Conservation (phyloP, 2,797 vertebrate species). For the Gastrophryne carolinensis region DNA sequence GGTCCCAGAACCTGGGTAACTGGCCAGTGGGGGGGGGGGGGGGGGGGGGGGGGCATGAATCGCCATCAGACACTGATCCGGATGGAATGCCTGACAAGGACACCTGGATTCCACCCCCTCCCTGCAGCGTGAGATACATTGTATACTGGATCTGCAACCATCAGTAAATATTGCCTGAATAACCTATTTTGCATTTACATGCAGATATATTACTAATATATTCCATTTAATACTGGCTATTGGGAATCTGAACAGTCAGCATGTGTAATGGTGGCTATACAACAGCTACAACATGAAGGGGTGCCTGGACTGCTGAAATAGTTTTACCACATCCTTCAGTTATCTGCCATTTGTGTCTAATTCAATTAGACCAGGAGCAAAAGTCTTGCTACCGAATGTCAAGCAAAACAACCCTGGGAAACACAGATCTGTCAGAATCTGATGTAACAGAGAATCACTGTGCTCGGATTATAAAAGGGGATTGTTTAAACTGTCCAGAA, state of each 20-base stretch:
- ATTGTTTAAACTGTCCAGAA: not conserved
- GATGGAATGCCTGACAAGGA: too few species aligned
- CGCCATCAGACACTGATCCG: too few species aligned
- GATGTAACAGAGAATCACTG: conserved; percentile 10
- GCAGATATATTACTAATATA: not conserved
- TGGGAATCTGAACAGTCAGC: not conserved
- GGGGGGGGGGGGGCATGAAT: too few species aligned
- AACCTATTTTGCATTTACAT: not conserved
- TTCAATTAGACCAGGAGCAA: conserved; percentile 11
- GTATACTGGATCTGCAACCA: too few species aligned
- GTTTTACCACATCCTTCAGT: conserved; percentile 20
- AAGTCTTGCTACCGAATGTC: conserved; percentile 1
- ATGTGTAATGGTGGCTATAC: not conserved
- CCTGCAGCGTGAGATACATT: too few species aligned
- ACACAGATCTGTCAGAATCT: conserved; percentile 9
- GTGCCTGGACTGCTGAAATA: not conserved
- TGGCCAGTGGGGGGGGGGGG: too few species aligned
- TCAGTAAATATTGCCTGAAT: too few species aligned
- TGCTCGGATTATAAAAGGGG: not conserved
- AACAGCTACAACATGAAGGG: not conserved
- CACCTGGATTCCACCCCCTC: too few species aligned
- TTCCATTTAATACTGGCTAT: not conserved
- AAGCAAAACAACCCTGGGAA: conserved; percentile 9
- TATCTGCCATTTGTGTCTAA: conserved; percentile 14
- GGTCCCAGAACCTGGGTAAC: too few species aligned